Base-by-base conservation (phyloP, 2,888 invertebrate species). In the Siphonodentalium dalli region DNA sequence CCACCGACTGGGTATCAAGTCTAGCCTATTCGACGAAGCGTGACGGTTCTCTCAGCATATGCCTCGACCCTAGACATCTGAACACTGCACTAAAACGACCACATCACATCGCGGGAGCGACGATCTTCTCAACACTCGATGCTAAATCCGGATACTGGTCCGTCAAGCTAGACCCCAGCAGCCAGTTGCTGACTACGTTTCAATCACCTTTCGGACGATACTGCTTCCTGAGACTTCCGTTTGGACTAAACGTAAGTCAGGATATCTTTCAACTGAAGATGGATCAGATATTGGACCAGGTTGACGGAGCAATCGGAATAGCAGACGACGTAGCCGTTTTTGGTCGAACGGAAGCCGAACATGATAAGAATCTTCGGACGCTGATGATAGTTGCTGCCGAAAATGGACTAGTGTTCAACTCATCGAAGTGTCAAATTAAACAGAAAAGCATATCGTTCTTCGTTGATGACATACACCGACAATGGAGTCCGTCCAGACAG, bases 1-100 rank as follows among this genome's bases (percentile, higher is more conserved):
- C 54, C 7, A 51, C 54, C 4, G 43, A 60, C 3, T 60, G 54
- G 50, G 60, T 56, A 5, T 54, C 44, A 28, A 38, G 50, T 3
- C 26, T 61, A 7, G 57, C 54, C 4, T 20, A 43, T 9, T 47
- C 44, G 1, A 46, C 54, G 29, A 57, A 61, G 42, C 39, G 21
- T 1, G 44, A 58, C 13, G 43, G 35, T 20, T n/a, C 41, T 4
- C n/a, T 50, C 15, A 26, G 43, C 18, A 26, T 50, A 9, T 50
- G 50, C 31, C 23, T 50, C 15, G 50, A 50, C 23, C 43, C 50
- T 21, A 34, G 43, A 23, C 33, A 27, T 15, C 21, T 50, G 15
- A 50, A 41, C 35, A 29, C 33, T 13, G 35, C 42, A 6, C 34
- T 50, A 11, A 8, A 31, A 23, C n/a, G 51, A 18, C 51, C 43